Evolutionary conservation across 2,888 invertebrate genomes (phyloP).

Genomic region (Pseudeuparius sepicola): DNA sequence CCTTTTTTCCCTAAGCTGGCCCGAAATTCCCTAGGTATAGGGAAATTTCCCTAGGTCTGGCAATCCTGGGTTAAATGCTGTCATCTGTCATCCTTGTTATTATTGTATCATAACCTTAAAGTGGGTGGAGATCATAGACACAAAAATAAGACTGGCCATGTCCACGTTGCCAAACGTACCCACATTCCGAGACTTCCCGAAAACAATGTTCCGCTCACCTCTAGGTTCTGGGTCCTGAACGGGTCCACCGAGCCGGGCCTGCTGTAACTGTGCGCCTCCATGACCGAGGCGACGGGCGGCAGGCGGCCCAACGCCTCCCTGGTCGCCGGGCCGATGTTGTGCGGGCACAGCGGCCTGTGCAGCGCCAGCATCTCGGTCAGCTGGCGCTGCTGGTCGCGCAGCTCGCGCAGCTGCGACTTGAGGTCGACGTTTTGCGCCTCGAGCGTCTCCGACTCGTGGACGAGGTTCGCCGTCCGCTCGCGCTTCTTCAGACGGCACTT

Average conservation of each 20-base stretch:
- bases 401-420: slow-evolving; percentile 70
- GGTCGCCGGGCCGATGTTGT: slow-evolving; percentile 34
- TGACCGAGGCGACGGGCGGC: slow-evolving; percentile 35
- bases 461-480: slow-evolving; percentile 75
- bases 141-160: too few species aligned
- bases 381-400: slow-evolving; percentile 69
- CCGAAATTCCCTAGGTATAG: too few species aligned
- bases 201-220: too few species aligned
- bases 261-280: slow-evolving; percentile 35
- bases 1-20: too few species aligned
- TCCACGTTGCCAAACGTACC: too few species aligned
- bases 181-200: too few species aligned
- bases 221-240: slow-evolving; percentile 26
- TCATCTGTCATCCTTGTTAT: too few species aligned
- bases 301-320: slow-evolving; percentile 33
- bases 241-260: slow-evolving; percentile 32
- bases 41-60: too few species aligned
- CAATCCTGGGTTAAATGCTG: too few species aligned
- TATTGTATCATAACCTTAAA: too few species aligned
- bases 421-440: slow-evolving; percentile 78
- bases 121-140: too few species aligned
- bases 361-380: slow-evolving; percentile 69
- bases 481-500: slow-evolving; percentile 91
- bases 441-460: slow-evolving; percentile 75
- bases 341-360: slow-evolving; percentile 62